Evolutionary conservation across 2,888 invertebrate species (phyloP).

Genomic region (Coleophora flavipennella): DNA sequence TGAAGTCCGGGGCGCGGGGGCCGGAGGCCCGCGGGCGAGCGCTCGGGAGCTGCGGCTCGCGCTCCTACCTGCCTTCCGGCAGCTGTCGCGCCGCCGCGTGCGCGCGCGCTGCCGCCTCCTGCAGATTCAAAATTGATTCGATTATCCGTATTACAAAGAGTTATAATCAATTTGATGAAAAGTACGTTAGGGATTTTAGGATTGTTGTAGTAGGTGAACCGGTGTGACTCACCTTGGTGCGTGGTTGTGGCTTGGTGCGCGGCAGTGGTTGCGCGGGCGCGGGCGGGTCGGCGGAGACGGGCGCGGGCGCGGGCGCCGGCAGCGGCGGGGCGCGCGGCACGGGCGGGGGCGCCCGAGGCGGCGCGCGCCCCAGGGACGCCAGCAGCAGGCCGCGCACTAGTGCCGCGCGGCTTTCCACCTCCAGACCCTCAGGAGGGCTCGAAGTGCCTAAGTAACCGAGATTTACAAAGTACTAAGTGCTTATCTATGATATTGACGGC

Average conservation of each 20-base stretch:
- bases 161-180: too few species aligned
- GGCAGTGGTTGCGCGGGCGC: conserved; percentile 24
- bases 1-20: conserved; percentile 15
- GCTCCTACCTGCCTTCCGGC: conserved; percentile 61
- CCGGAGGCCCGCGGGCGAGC: conserved; percentile 11
- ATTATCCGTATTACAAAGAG: too few species aligned
- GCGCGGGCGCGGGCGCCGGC: conserved; percentile 27
- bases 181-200: too few species aligned
- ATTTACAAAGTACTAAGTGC: too few species aligned
- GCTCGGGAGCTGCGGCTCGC: conserved; percentile 24
- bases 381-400: conserved; percentile 59
- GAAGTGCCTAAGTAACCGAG: conserved; percentile 28
- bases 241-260: conserved; percentile 55
- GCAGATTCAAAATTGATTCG: not conserved
- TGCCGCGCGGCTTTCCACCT: conserved; percentile 53
- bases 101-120: conserved; percentile 38
- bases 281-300: conserved; percentile 18
- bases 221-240: conserved; percentile 40
- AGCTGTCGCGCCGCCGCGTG: conserved; percentile 44
- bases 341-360: conserved; percentile 29
- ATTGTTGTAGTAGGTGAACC: too few species aligned
- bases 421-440: conserved; percentile 32
- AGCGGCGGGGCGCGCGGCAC: conserved; percentile 21
- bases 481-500: too few species aligned
- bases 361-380: conserved; percentile 54